Conservation (phyloP, 35 echinoderm and acorn worm genomes). For the Lytechinus pictus region DNA sequence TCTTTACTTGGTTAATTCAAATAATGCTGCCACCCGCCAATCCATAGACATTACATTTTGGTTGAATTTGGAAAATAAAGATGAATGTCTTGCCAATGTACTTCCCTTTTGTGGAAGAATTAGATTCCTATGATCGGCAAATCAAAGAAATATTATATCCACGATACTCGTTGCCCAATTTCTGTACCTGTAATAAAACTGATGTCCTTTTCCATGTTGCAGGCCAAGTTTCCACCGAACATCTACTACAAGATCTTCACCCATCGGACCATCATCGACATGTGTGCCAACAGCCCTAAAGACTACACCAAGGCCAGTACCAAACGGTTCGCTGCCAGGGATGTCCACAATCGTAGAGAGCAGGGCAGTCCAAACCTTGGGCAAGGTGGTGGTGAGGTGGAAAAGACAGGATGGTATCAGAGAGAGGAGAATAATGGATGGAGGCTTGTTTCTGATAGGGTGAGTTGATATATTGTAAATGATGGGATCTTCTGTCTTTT, state of each 20-base stretch:
- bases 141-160: too few relatives aligned
- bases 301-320: constrained; percentile 81
- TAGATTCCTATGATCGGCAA: too few relatives aligned
- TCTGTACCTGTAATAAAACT: too few relatives aligned
- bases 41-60: too few relatives aligned
- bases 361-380: not conserved
- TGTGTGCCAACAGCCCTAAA: constrained; percentile 99
- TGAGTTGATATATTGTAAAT: constrained; percentile 43
- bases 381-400: not conserved
- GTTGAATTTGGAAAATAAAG: too few relatives aligned
- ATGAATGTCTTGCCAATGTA: too few relatives aligned
- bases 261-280: constrained; percentile 90
- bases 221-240: constrained; percentile 90
- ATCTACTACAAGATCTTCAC: constrained; percentile 99
- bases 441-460: constrained; percentile 97
- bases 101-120: too few relatives aligned
- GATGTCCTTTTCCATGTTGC: not conserved
- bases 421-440: constrained; percentile 98
- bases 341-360: constrained; percentile 87
- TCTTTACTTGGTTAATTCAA: too few relatives aligned
- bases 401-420: constrained; percentile 83
- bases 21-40: too few relatives aligned
- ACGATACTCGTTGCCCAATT: too few relatives aligned
- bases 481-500: too few relatives aligned
- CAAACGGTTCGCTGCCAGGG: constrained; percentile 82